Percentiles rank a stretch among this genome's conserved stretches.
Conservation (phyloP, 2,888 invertebrate species). For the Drosophila sordidula region DNA sequence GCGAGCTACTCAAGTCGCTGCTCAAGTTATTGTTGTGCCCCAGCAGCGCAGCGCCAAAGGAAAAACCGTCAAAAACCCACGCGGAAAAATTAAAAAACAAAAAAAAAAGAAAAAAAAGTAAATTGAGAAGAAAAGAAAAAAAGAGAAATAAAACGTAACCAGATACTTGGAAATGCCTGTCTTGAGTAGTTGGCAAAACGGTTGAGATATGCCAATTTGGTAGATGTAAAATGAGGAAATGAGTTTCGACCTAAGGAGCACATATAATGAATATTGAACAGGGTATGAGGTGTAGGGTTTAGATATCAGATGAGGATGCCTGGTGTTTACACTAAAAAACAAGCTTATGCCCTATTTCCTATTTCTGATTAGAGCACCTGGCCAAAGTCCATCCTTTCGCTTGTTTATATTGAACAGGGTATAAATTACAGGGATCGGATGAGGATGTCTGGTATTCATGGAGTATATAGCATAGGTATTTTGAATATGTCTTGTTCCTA, state of each 20-base stretch:
- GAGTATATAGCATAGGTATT: no score
- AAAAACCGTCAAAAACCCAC: slow-evolving; percentile 36
- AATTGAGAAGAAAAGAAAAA: slow-evolving; percentile 29
- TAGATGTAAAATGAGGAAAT: background rate
- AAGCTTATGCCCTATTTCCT: no score
- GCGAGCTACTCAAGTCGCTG: slow-evolving; percentile 72
- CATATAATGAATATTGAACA: background rate
- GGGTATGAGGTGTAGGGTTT: no score
- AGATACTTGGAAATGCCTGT: slow-evolving; percentile 60
- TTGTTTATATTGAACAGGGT: no score
- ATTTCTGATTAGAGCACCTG: no score
- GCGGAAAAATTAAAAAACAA: slow-evolving; percentile 45
- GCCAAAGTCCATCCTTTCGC: no score
- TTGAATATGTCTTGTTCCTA: no score
- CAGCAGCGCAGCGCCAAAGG: slow-evolving; percentile 33
- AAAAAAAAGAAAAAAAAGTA: slow-evolving; percentile 23
- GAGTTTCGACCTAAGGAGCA: background rate
- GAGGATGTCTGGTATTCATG: no score
- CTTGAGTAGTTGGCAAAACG: slow-evolving; percentile 22
- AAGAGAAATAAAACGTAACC: slow-evolving; percentile 60
- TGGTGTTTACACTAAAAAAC: no score
- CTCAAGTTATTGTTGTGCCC: slow-evolving; percentile 65
- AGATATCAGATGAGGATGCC: no score
- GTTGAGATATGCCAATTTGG: slow-evolving; percentile 15
- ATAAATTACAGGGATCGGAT: no score